These are phyloP conservation scores for Amia ocellicauda DNA, from an alignment of 2,113 vertebrate species.

Conservation along the genomic window DNA sequence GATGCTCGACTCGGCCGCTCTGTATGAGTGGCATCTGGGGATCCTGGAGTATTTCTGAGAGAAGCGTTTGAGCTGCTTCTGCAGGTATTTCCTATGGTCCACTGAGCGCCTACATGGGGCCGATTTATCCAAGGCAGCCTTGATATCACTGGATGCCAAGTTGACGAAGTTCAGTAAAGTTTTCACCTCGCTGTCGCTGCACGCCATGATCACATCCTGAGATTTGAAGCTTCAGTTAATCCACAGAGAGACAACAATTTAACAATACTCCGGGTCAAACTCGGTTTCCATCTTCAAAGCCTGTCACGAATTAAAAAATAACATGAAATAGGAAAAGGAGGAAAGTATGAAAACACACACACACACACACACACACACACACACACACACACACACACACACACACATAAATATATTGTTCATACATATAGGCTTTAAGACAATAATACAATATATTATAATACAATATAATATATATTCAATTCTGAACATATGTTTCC, in stretches of 20 bases:
- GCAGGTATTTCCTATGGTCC: conserved; percentile 95
- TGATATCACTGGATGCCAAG: conserved; percentile 96
- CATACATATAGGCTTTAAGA: no score
- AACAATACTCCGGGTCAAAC: no score
- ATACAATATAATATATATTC: no score
- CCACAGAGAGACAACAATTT: no score
- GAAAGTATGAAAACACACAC: not conserved
- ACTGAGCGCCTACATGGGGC: conserved; percentile 94
- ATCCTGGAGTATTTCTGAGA: conserved; percentile 88
- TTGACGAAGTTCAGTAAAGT: conserved; percentile 96
- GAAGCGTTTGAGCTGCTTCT: conserved; percentile 95
- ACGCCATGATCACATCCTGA: conserved; percentile 72
- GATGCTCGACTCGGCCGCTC: conserved; percentile 52
- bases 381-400: no score
- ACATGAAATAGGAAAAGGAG: no score
- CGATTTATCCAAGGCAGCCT: conserved; percentile 93
- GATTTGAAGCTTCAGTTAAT: conserved; percentile 31
- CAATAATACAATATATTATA: no score
- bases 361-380: no score
- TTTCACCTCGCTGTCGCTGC: conserved; percentile 91
- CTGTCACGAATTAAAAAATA: no score
- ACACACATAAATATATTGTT: no score
- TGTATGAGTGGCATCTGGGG: conserved; percentile 74
- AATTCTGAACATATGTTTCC: no score
- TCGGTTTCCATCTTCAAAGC: no score